A percentile compares a stretch with the other conserved stretches of the same genome.
phyloP scores from a whole-genome alignment of 1,140 invertebrate species.

The Calephelis virginiensis region DNA sequence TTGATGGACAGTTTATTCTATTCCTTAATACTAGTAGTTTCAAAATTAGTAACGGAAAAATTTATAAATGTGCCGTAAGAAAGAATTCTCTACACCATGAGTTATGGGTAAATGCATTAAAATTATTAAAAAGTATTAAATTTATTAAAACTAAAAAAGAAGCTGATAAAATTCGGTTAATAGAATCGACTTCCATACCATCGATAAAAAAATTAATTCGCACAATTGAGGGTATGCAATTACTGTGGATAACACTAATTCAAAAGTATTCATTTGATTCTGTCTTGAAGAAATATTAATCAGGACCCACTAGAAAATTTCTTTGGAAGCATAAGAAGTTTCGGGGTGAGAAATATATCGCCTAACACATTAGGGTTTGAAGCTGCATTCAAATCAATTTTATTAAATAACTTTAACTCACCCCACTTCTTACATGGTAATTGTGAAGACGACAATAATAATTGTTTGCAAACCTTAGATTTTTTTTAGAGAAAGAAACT shows the following conservation, averaged over 20 bases:
- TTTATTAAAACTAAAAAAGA: background rate
- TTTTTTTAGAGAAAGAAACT: no score
- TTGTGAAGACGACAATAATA: no score
- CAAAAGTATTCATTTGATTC: conserved; percentile 29
- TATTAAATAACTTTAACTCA: no score
- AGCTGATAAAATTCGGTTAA: conserved; percentile 25
- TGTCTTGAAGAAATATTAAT: conserved; percentile 35
- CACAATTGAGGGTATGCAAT: conserved; percentile 33
- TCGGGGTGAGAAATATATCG: conserved; percentile 15
- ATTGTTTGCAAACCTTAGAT: no score
- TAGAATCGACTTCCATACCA: conserved; percentile 23
- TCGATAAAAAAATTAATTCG: conserved; percentile 31
- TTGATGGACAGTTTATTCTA: conserved; percentile 3
- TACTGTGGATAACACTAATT: conserved; percentile 27
- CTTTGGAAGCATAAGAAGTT: conserved; percentile 32
- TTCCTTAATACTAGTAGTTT: conserved; percentile 13
- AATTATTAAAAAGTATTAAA: conserved; percentile 22
- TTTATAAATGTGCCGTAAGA: conserved; percentile 31
- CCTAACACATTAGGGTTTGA: no score
- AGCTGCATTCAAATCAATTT: no score
- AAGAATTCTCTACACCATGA: conserved; percentile 28
- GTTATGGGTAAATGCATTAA: background rate
- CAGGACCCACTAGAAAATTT: conserved; percentile 27
- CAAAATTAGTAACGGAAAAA: conserved; percentile 30
- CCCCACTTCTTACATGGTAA: no score